These are phyloP conservation scores for Pheosia gnoma DNA, from an alignment of 2,888 invertebrate species.

Conservation along the genomic window DNA sequence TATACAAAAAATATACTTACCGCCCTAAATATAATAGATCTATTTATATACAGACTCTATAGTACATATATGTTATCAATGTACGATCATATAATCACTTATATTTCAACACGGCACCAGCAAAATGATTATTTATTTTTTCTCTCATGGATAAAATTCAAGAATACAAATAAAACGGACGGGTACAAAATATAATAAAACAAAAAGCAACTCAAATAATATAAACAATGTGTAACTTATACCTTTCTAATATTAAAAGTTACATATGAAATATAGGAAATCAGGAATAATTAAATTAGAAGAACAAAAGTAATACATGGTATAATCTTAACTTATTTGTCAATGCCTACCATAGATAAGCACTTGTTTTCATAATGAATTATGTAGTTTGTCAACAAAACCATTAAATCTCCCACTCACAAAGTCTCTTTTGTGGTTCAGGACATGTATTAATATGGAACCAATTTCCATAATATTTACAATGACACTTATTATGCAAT, in stretches of 20 bases:
- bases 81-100: constrained; percentile 20
- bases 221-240: constrained; percentile 19
- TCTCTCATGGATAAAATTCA: constrained; percentile 16
- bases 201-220: constrained; percentile 51
- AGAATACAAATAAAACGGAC: constrained; percentile 28
- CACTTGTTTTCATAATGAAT: too few relatives aligned
- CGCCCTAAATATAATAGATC: constrained; percentile 17
- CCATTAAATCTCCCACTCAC: too few relatives aligned
- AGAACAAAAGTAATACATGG: too few relatives aligned
- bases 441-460: too few relatives aligned
- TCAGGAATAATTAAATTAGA: too few relatives aligned
- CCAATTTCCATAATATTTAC: too few relatives aligned
- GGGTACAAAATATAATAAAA: constrained; percentile 26
- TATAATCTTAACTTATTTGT: too few relatives aligned
- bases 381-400: too few relatives aligned
- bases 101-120: constrained; percentile 51
- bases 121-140: constrained; percentile 45
- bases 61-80: constrained; percentile 23
- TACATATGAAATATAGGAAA: too few relatives aligned
- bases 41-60: constrained; percentile 31
- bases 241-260: not conserved
- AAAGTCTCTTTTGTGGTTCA: too few relatives aligned
- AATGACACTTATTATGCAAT: too few relatives aligned
- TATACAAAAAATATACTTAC: constrained; percentile 33
- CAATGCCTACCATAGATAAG: too few relatives aligned